phyloP scores from a whole-genome alignment of 2,888 invertebrate species.

The Acholoe squamosa region DNA sequence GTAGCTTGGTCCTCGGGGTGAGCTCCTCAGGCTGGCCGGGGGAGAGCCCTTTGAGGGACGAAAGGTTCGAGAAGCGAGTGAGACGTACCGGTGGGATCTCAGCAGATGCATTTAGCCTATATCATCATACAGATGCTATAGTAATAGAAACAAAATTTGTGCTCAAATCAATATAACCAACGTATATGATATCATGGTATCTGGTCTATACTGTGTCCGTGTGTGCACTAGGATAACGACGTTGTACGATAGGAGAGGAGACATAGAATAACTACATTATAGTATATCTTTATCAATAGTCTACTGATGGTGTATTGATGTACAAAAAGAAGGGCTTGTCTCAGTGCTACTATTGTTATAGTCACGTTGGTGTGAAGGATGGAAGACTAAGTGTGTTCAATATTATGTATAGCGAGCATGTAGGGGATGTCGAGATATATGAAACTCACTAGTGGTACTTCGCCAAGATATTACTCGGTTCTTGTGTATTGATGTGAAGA shows the following conservation, averaged over 20 bases:
- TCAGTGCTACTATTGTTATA: no score
- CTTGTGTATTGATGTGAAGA: background rate
- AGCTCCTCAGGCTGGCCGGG: background rate
- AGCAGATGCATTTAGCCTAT: slow-evolving; percentile 54
- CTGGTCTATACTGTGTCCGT: background rate
- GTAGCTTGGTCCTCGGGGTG: background rate
- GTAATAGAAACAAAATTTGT: slow-evolving; percentile 29
- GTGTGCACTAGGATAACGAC: slow-evolving; percentile 4
- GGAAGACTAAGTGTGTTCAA: no score
- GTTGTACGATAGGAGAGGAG: background rate
- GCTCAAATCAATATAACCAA: slow-evolving; percentile 13
- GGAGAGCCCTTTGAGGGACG: background rate
- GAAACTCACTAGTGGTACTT: background rate
- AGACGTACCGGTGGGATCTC: slow-evolving; percentile 15
- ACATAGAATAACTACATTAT: background rate
- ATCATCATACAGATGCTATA: slow-evolving; percentile 27
- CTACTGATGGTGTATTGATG: no score
- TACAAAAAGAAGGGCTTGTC: no score
- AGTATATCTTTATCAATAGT: no score
- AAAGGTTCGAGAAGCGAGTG: background rate
- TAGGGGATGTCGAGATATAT: no score
- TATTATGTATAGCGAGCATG: no score
- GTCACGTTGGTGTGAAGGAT: no score
- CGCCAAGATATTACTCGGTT: background rate
- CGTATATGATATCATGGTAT: background rate